Evolutionary conservation across 1,140 invertebrate genomes (phyloP), one percentile per base, ranked within the genome.

Genomic region (Ips nitidus): DNA sequence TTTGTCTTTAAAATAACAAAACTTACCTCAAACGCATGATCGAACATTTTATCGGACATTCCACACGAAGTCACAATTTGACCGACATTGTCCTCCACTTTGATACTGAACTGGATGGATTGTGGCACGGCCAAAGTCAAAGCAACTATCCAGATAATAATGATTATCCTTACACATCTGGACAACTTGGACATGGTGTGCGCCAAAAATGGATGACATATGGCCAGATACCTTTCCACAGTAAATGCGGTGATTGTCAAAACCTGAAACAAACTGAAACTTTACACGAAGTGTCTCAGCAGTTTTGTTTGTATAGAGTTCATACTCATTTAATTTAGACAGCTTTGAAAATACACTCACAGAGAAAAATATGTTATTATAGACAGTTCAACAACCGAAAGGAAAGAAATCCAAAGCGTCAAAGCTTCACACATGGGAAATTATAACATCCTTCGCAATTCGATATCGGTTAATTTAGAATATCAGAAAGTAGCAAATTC

Each of bases 161-260:
- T 61, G 43, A 90, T 87, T 62, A 84, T 83, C 67, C 84, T 84
- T 22, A 89, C 78, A 8, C 86, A 88, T 45, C 89, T 80, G 8
- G 85, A 84, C 22, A 88, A 78, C 66, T 84, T 84, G 6, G 81
- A 83, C 75, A 82, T 76, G 4, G 77, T 80, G 62, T 80, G 78
- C 4, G 78, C 75, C n/a, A 79, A 53, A 65, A 80, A 82, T 2
- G 89, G 89, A 75, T 90, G 86, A 76, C 89, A 90, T 52, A 91
- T 90, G 36, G 89, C 89, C 1, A 91, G 78, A 77, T 90, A 92
- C 2, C 91, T 78, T 79, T 92, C 90, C 3, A 89, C 83, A 2
- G 88, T 90, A 79, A 90, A 90, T 0, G 89, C 88, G 22, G 88
- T 86, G 43, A 90, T 85, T 41, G 85, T 87, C 39, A 89, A 77